Evolutionary conservation across 2,113 vertebrate species (phyloP), one percentile per base, ranked within the genome.

Genomic region (Tretioscincus oriximinensis): DNA sequence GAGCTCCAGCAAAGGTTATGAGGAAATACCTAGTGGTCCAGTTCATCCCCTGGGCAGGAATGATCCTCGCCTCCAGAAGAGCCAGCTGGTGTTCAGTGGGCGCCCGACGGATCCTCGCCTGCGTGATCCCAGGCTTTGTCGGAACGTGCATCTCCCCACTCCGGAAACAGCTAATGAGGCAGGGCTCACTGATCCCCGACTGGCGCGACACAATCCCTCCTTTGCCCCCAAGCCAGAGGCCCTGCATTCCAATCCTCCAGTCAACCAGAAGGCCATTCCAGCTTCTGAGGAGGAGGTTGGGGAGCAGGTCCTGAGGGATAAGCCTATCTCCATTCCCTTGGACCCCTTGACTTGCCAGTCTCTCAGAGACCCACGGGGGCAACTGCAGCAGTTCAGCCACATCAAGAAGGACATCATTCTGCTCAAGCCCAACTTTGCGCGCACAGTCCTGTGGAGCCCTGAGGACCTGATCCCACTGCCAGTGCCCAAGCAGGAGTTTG

Each of bases 351-450:
- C 96, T 0, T 95, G 95, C 0, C 96, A 96, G 82, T 88, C 95
- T 0, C 93, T 97, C 18, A 92, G 96, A 67, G 98, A 99, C 80
- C 98, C 98, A 0, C 94, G 97, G 0, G 94, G 93, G 0, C 97
- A 98, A 87, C 95, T 99, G 51, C 97, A 98, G 86, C 97, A 98
- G 87, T 98, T 98, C 89, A 98, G 98, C 88, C 98, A 98, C 93
- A 99, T 99, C 83, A 98, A 97, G 90, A 99, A 97, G 83, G 98
- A 98, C 1, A 87, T 98, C 0, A 41, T 96, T 14, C 94, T 99
- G 16, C 92, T 90, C 85, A 95, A 94, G 84, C 98, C 98, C 0
- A 91, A 88, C 61, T 99, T 98, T 1, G 84, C 95, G 68, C 97
- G 97, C 76, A 87, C 94, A 2, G 93, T 99, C 80, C 93, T 98